Conservation (phyloP, 1,140 invertebrate species). For the Camponotus floridanus region DNA sequence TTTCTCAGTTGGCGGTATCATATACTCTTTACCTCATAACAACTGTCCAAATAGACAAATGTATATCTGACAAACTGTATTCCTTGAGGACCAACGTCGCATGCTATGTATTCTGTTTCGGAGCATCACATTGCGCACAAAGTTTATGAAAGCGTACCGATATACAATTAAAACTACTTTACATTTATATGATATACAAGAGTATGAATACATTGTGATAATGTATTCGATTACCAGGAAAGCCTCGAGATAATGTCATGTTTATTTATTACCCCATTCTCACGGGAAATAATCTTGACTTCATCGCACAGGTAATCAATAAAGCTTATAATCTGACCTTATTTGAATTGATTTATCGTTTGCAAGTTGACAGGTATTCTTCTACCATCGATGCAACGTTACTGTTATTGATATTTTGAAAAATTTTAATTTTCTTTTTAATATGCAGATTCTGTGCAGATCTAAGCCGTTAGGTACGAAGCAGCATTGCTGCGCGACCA, state of each 20-base stretch:
- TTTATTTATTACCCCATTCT: constrained; percentile 32
- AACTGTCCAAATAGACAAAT: not conserved
- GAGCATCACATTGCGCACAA: not conserved
- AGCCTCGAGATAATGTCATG: constrained; percentile 16
- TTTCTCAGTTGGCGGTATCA: not conserved
- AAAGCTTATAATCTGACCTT: constrained; percentile 39
- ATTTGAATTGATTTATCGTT: constrained; percentile 50
- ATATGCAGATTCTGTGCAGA: constrained; percentile 81
- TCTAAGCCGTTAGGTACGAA: constrained; percentile 81
- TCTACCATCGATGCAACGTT: constrained; percentile 11
- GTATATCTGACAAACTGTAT: constrained; percentile 5
- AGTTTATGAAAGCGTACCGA: constrained; percentile 35
- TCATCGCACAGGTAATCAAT: constrained; percentile 16
- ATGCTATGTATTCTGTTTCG: constrained; percentile 32
- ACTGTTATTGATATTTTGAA: constrained; percentile 39
- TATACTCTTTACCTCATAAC: not conserved
- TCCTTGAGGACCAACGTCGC: constrained; percentile 27
- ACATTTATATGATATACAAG: constrained; percentile 18
- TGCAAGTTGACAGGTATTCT: constrained; percentile 9
- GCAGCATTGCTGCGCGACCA: constrained; percentile 83
- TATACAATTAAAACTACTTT: constrained; percentile 47
- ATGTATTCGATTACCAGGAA: not conserved
- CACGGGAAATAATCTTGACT: constrained; percentile 4
- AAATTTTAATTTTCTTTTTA: constrained; percentile 37
- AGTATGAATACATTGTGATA: not conserved